These are phyloP conservation scores for Tachycineta bicolor DNA, from an alignment of 2,113 vertebrate genomes.

Conservation along the genomic window DNA sequence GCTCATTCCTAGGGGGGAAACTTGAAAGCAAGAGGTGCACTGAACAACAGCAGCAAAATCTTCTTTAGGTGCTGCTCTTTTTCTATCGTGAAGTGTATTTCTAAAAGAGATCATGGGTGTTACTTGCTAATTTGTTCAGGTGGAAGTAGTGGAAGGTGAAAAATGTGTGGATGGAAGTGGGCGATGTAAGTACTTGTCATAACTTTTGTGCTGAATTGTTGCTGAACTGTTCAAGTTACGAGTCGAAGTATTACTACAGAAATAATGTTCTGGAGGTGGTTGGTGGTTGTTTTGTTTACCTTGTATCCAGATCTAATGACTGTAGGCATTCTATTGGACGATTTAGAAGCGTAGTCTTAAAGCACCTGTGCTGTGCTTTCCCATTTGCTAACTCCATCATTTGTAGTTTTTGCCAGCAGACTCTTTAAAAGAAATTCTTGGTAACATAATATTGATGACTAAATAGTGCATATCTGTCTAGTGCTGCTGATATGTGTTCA, in stretches of 20 bases:
- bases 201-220: not conserved
- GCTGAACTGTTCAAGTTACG: not conserved
- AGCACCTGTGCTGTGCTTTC: not conserved
- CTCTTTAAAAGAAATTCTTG: not conserved
- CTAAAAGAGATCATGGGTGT: not conserved
- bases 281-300: not conserved
- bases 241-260: not conserved
- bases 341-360: not conserved
- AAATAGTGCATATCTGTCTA: not conserved
- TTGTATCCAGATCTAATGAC: not conserved
- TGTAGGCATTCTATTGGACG: not conserved
- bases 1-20: not conserved
- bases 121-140: not conserved
- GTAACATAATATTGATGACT: not conserved
- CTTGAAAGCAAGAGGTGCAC: not conserved
- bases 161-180: accelerated
- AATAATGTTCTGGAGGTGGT: not conserved
- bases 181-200: not conserved
- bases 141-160: not conserved
- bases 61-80: not conserved
- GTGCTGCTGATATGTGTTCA: not conserved
- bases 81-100: not conserved
- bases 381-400: not conserved
- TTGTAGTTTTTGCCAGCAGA: not conserved
- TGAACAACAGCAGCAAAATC: not conserved